Conservation (phyloP, 2,113 vertebrate species). For the Peromyscus leucopus region DNA sequence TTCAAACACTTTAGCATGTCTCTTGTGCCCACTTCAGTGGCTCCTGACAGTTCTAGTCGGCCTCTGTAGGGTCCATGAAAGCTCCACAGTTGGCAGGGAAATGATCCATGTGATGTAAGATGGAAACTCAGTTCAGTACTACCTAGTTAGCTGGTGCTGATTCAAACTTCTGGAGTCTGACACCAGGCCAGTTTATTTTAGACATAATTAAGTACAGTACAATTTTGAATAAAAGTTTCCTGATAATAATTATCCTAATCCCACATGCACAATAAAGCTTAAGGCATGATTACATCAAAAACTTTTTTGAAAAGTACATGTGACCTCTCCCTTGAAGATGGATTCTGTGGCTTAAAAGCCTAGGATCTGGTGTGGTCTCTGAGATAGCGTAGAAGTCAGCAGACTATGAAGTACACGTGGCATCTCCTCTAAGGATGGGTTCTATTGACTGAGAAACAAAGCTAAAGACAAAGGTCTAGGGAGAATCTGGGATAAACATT, state of each 20-base stretch:
- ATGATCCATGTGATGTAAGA: background rate
- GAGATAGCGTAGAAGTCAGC: background rate
- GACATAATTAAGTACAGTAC: background rate
- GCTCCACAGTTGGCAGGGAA: background rate
- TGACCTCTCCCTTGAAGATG: background rate
- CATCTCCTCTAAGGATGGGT: background rate
- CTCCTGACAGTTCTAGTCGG: background rate
- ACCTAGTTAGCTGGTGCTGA: background rate
- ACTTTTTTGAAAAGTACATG: background rate
- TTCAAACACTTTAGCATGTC: background rate
- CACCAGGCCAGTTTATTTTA: background rate
- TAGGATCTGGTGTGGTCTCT: background rate
- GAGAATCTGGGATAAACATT: background rate
- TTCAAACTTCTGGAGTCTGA: background rate
- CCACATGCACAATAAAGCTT: background rate
- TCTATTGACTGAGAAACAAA: background rate
- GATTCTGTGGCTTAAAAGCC: background rate
- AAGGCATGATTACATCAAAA: background rate
- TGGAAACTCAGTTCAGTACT: background rate
- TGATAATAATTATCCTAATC: background rate
- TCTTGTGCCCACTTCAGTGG: background rate
- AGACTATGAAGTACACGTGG: background rate
- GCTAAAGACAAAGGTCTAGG: background rate
- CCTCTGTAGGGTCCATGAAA: background rate
- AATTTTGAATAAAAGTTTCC: background rate